Evolutionary conservation across 2,113 vertebrate species (phyloP).

Genomic region (Hypanus sabinus): DNA sequence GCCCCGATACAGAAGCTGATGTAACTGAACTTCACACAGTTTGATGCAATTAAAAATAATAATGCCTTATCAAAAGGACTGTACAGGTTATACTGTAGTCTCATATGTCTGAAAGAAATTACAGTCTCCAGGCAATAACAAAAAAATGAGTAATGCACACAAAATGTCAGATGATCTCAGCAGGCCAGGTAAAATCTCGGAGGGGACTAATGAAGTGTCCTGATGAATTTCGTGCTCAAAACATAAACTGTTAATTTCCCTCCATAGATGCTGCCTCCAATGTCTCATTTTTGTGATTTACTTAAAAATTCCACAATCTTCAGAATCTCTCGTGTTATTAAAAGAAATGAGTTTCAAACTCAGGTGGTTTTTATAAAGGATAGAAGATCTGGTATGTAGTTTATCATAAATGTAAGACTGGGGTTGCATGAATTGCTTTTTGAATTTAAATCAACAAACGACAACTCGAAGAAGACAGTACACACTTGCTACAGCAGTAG

Average conservation of each 20-base stretch:
- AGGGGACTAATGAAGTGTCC: too few species aligned
- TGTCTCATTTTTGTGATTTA: too few species aligned
- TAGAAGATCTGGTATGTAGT: background rate
- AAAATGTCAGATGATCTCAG: too few species aligned
- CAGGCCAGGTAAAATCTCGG: too few species aligned
- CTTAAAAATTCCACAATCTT: too few species aligned
- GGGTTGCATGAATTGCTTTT: background rate
- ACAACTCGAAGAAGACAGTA: background rate
- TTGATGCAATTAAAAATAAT: background rate
- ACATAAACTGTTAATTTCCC: too few species aligned
- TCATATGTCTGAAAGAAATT: background rate
- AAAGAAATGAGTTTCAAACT: background rate
- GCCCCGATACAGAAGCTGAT: background rate
- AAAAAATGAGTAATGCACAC: background rate
- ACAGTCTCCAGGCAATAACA: background rate
- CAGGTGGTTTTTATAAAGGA: background rate
- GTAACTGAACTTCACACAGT: background rate
- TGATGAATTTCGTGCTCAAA: too few species aligned
- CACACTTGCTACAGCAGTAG: background rate
- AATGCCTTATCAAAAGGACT: background rate
- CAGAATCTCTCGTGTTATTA: too few species aligned
- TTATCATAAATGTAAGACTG: background rate
- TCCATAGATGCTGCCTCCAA: too few species aligned
- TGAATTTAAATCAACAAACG: background rate
- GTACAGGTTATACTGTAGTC: background rate